Percentiles rank a stretch among this genome's conserved stretches.
Conservation (phyloP, 2,888 invertebrate species). For the Campoplex nolae region DNA sequence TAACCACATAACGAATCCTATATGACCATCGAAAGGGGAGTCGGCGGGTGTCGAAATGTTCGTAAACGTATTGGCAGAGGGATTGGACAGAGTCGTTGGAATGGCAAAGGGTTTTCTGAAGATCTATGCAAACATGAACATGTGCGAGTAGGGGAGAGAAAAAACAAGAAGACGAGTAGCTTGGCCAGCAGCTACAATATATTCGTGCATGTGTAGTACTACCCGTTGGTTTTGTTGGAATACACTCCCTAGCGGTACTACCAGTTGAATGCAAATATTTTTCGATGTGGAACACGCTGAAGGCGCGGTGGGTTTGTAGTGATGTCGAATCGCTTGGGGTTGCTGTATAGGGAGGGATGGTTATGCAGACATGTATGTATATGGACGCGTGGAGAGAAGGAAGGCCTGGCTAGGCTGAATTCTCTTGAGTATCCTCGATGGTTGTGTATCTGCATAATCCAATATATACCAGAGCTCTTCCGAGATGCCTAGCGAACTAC, state of each 20-base stretch:
- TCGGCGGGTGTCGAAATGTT: slow-evolving; percentile 47
- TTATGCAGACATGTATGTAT: slow-evolving; percentile 44
- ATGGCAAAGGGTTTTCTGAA: slow-evolving; percentile 65
- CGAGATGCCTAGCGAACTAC: slow-evolving; percentile 61
- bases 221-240: slow-evolving; percentile 53
- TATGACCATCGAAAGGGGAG: slow-evolving; percentile 16
- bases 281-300: slow-evolving; percentile 67
- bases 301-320: slow-evolving; percentile 41
- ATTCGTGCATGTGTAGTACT: slow-evolving; percentile 38
- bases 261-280: slow-evolving; percentile 80
- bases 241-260: slow-evolving; percentile 66
- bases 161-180: slow-evolving; percentile 72
- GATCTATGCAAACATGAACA: slow-evolving; percentile 77
- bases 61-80: slow-evolving; percentile 59
- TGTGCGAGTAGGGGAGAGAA: slow-evolving; percentile 70
- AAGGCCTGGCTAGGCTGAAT: slow-evolving; percentile 68
- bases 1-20: slow-evolving; percentile 13
- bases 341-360: slow-evolving; percentile 56
- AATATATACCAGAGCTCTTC: slow-evolving; percentile 76
- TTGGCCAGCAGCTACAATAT: slow-evolving; percentile 37
- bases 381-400: slow-evolving; percentile 23
- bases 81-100: slow-evolving; percentile 39
- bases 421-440: slow-evolving; percentile 71
- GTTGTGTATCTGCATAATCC: slow-evolving; percentile 80
- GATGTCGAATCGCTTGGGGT: slow-evolving; percentile 45